phyloP scores from a whole-genome alignment of 2,113 vertebrate genomes.

The Semnopithecus entellus region DNA sequence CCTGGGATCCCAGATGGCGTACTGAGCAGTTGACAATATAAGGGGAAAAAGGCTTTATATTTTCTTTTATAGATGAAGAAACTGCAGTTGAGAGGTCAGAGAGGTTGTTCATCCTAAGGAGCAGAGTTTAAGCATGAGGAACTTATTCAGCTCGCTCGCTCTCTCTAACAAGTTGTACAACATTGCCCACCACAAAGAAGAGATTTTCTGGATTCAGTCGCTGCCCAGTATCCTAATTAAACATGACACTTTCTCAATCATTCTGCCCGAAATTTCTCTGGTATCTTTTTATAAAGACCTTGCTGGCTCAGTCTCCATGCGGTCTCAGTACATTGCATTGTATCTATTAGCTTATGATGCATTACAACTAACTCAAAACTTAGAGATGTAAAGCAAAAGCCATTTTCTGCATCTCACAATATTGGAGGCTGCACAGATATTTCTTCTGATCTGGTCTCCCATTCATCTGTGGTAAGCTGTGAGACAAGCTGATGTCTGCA shows the following conservation, averaged over 20 bases:
- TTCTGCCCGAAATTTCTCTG: not conserved
- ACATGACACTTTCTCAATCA: not conserved
- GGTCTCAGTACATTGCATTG: not conserved
- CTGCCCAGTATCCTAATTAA: not conserved
- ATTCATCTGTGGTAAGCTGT: not conserved
- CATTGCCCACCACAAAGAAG: not conserved
- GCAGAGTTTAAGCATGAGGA: not conserved
- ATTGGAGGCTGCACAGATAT: not conserved
- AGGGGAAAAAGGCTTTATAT: not conserved
- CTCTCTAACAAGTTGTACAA: too few species aligned
- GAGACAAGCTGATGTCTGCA: not conserved
- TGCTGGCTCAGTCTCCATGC: not conserved
- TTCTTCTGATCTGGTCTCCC: not conserved
- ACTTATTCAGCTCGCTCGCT: too few species aligned
- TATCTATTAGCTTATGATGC: not conserved
- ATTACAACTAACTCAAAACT: not conserved
- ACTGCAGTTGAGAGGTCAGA: not conserved
- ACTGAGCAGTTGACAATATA: not conserved
- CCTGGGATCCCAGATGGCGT: too few species aligned
- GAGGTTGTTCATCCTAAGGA: not conserved
- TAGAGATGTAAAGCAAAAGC: too few species aligned
- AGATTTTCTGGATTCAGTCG: fast-evolving
- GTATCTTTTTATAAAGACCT: not conserved
- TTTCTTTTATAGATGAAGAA: not conserved
- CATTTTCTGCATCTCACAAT: not conserved